These are phyloP conservation scores for Nomada ferruginata DNA, from an alignment of 2,888 invertebrate genomes.

Conservation along the genomic window DNA sequence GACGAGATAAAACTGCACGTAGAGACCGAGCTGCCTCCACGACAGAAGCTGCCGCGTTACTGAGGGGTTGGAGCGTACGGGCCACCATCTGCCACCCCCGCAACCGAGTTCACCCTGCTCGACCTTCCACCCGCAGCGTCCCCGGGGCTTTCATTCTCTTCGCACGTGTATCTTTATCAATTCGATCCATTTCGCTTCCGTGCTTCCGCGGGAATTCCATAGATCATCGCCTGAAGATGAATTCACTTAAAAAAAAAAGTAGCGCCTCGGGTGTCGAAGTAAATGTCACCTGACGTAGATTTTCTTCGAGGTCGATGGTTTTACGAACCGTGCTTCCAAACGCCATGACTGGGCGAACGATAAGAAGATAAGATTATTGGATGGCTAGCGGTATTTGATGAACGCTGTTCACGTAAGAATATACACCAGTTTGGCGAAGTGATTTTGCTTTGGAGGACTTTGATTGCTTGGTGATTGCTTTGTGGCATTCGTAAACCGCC, in stretches of 20 bases:
- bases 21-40: conserved; percentile 29
- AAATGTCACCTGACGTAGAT: background rate
- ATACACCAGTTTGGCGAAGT: background rate
- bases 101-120: conserved; percentile 30
- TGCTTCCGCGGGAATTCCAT: background rate
- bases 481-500: background rate
- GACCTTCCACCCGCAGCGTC: conserved; percentile 30
- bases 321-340: background rate
- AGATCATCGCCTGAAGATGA: background rate
- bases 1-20: background rate
- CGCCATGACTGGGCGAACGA: background rate
- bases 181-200: conserved; percentile 41
- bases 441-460: background rate
- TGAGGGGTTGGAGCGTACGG: conserved; percentile 60
- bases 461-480: background rate
- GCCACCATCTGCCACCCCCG: conserved; percentile 49
- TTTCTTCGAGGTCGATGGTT: background rate
- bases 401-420: background rate
- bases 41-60: conserved; percentile 66
- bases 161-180: conserved; percentile 63
- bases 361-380: background rate
- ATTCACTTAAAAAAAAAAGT: background rate
- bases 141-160: conserved; percentile 49
- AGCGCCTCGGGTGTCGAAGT: background rate
- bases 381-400: background rate